Conservation (phyloP, 2,797 vertebrate species). For the Takifugu ocellatus region DNA sequence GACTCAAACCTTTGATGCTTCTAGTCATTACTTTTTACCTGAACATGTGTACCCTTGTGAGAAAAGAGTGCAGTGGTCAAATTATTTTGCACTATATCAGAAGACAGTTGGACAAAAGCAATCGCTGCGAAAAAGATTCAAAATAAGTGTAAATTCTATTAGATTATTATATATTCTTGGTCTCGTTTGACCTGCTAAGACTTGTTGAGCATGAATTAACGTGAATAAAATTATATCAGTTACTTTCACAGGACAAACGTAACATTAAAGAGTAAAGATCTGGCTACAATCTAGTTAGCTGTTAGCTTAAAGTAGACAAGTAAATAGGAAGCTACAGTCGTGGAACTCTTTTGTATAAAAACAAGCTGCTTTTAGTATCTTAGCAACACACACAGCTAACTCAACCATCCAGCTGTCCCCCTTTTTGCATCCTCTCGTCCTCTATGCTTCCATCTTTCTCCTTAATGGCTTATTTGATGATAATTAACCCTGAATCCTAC, state of each 20-base stretch:
- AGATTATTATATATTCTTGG: too few species aligned
- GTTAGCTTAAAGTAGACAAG: too few species aligned
- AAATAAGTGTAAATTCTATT: too few species aligned
- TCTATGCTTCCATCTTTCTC: constrained; percentile 67
- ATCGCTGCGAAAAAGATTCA: background rate
- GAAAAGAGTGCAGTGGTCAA: constrained; percentile 32
- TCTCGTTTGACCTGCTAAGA: too few species aligned
- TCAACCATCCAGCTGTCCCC: constrained; percentile 49
- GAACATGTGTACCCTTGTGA: constrained; percentile 29
- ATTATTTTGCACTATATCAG: constrained; percentile 31
- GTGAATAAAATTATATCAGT: too few species aligned
- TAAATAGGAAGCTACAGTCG: too few species aligned
- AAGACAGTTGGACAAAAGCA: constrained; percentile 16
- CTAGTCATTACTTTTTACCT: constrained; percentile 61
- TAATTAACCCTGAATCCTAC: constrained; percentile 83
- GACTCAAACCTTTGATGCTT: constrained; percentile 61
- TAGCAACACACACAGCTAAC: constrained; percentile 53
- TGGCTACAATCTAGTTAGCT: too few species aligned
- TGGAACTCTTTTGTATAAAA: too few species aligned
- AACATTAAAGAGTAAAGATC: too few species aligned
- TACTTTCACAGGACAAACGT: too few species aligned
- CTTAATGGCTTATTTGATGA: constrained; percentile 80
- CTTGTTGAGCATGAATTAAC: too few species aligned
- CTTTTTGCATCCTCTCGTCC: constrained; percentile 65
- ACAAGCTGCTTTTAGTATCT: constrained; percentile 1